Evolutionary conservation across 2,888 invertebrate genomes (phyloP).

Genomic region (Trissolcus brochymenae): DNA sequence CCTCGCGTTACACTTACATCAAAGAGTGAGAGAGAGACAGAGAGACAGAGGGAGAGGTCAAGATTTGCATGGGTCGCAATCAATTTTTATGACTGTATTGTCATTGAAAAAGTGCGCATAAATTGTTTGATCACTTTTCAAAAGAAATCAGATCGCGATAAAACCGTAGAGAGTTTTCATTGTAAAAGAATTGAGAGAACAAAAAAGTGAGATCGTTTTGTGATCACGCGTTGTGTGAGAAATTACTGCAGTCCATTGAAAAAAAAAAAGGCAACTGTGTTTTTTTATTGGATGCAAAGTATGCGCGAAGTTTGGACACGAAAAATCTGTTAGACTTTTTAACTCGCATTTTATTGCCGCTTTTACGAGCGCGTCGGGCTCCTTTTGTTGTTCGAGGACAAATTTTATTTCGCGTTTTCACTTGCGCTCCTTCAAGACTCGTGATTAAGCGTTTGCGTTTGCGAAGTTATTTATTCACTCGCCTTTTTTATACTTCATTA

Average conservation of each 20-base stretch:
- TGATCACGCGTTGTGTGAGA: background rate
- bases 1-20: conserved; percentile 50
- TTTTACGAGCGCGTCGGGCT: conserved; percentile 27
- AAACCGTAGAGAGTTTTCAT: background rate
- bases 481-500: background rate
- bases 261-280: conserved; percentile 12
- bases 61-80: conserved; percentile 14
- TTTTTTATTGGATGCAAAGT: conserved; percentile 49
- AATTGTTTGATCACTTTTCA: conserved; percentile 5
- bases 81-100: conserved; percentile 44
- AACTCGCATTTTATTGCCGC: conserved; percentile 41
- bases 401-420: conserved; percentile 49
- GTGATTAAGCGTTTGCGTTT: background rate
- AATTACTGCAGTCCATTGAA: background rate
- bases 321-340: conserved; percentile 37
- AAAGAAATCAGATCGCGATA: background rate
- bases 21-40: conserved; percentile 6
- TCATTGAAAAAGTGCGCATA: conserved; percentile 21
- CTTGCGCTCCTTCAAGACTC: conserved; percentile 8
- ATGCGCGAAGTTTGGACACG: conserved; percentile 45
- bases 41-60: conserved; percentile 42
- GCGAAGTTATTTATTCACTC: background rate
- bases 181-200: background rate
- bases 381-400: conserved; percentile 34
- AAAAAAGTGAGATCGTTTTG: background rate